Base-by-base conservation (phyloP, 2,888 invertebrate species). In the Germaria angustata region DNA sequence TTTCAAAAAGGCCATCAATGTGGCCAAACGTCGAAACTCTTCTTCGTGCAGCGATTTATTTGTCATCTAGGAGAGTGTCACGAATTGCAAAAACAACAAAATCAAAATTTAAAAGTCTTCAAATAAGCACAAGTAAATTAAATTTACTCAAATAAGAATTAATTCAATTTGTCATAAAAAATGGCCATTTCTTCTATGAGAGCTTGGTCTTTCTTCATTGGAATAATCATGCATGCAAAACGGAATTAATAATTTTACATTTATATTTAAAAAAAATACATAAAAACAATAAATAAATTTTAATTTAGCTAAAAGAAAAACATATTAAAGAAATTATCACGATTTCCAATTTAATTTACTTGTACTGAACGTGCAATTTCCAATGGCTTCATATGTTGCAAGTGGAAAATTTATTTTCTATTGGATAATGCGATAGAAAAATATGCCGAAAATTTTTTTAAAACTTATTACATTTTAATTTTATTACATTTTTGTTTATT, bases 11-110 rank as follows among this genome's bases (percentile, higher is more conserved):
- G 86, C 88, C 72, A 86, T 90, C 46, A 89, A 88, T 76, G 88
- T 90, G 57, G 89, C 88, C 68, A 87, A 91, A 2, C 87, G 91
- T 53, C 71, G 91, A 65, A 90, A 87, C 80, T 90, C 91, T 3
- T 90, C 88, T 66, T 90, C 89, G 82, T 91, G 91, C 86, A 91
- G 89, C 81, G 90, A 91, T 86, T 85, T 91, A 66, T 91, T 91
- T 86, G 91, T 90, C 79, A 91, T 91, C 85, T 91, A 88, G 55
- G 24, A 75, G 89, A 71, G 36, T 20, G 2, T n/a, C 2, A 9
- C 0, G 79, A 77, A 34, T 3, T 17, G 17, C 5, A 32, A 13
- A 6, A 63, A 28, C 51, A 79, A 57, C 46, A 59, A 66, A 72
- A 80, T 66, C 72, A 72, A 79, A 72, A 79, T 7, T 32, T 32